Base-by-base conservation (phyloP, 2,113 vertebrate species). In the Peromyscus leucopus region DNA sequence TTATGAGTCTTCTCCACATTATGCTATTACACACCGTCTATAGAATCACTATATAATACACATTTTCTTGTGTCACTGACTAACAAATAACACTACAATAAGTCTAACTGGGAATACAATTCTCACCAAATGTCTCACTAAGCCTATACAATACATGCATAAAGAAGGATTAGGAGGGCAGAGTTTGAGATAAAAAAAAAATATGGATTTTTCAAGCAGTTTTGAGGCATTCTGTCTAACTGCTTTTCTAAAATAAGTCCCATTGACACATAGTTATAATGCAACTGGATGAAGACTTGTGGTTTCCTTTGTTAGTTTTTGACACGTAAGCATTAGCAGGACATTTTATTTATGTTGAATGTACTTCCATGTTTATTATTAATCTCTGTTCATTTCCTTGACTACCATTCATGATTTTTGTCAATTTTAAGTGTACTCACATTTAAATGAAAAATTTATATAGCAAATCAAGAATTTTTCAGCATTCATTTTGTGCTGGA, bases 321-420 rank as follows among this genome's bases (percentile, higher is more conserved):
- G n/a, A 79, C 16, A 59, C 21, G 9, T 74, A 31, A 69, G 86
- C 85, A 79, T 51, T 42, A 72, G 3, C 1, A 15, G 3, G 4
- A 7, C 5, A 19, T 21, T 83, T 39, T 95, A 76, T 72, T 42
- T 16, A 63, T 15, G 1, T 84, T 65, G 39, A 84, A 89, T 78
- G 31, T 87, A 21, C 57, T 90, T 46, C 0, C 71, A 24, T 61
- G 46, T n/a, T 96, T 72, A 86, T 82, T 80, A 75, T 59, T 96
- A 15, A 90, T 93, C 75, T 90, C 13, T 36, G 42, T 63, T 88
- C 71, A 17, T 90, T 90, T 78, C 10, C 11, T 75, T 72, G 8
- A 21, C 71, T 31, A 21, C 61, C 46, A 82, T 46, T 71, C 8
- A 57, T 78, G 42, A 55, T 65, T 88, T 87, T 61, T 85, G 39